Percentiles rank a stretch among this genome's conserved stretches.
Conservation (phyloP, 2,113 vertebrate species). For the Gavia stellata region DNA sequence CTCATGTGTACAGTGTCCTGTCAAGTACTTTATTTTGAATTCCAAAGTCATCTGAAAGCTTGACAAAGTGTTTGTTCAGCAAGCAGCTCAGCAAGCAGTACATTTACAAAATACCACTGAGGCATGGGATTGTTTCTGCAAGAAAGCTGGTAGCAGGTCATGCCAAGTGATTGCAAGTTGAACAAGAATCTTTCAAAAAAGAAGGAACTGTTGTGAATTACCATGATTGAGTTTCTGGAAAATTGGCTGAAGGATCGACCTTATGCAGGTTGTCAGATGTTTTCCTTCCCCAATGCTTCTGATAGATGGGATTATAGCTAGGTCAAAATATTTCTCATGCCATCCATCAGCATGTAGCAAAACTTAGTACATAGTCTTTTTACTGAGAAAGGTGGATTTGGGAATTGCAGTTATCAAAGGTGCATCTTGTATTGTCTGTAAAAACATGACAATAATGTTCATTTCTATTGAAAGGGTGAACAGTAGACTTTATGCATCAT, state of each 20-base stretch:
- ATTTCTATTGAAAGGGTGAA: neutral
- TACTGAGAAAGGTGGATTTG: neutral
- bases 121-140: neutral
- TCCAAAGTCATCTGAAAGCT: neutral
- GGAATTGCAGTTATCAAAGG: neutral
- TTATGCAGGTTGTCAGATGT: neutral
- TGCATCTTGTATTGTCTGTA: neutral
- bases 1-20: neutral
- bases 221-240: neutral
- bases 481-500: neutral
- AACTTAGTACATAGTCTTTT: neutral
- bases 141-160: neutral
- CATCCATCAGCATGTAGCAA: rapidly evolving
- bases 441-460: rapidly evolving
- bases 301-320: neutral
- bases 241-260: neutral
- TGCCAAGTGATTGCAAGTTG: neutral
- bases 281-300: neutral
- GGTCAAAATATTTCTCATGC: neutral
- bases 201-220: neutral
- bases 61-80: neutral
- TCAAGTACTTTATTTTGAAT: neutral
- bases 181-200: neutral
- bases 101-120: neutral
- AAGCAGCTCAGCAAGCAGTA: neutral